Evolutionary conservation across 2,888 invertebrate genomes (phyloP).

Genomic region (Philonicus albiceps): DNA sequence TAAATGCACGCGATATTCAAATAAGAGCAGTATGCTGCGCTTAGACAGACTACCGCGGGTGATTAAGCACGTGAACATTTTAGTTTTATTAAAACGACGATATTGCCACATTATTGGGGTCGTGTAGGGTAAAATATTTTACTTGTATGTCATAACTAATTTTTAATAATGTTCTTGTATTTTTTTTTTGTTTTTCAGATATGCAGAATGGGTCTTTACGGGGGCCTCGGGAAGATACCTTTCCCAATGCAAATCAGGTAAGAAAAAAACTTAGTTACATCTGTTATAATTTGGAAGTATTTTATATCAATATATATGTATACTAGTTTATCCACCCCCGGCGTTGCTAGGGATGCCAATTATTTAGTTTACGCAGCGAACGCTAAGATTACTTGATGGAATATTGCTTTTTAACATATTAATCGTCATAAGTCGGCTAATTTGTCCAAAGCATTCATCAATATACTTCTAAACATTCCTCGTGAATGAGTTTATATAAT

Average conservation of each 20-base stretch:
- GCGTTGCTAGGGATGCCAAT: no score
- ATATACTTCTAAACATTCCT: no score
- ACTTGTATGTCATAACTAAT: neutral
- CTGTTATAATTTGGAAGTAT: neutral
- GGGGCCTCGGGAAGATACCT: conserved; percentile 56
- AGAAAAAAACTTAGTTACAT: conserved; percentile 36
- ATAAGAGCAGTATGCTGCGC: neutral
- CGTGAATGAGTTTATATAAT: no score
- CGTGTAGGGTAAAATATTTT: neutral
- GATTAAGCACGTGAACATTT: neutral
- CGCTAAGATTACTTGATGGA: no score
- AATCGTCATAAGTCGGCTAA: no score
- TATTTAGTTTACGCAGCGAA: no score
- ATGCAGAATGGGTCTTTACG: conserved; percentile 60
- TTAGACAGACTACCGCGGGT: neutral
- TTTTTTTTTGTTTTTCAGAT: conserved; percentile 51
- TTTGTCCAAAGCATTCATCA: no score
- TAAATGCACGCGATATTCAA: neutral
- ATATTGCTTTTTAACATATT: no score
- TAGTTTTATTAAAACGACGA: neutral
- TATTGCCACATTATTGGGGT: neutral
- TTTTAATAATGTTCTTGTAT: neutral
- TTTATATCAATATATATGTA: no score
- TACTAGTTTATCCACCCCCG: no score
- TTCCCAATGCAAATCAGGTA: conserved; percentile 59